Conservation (phyloP, 2,888 invertebrate species). For the Aspidapion aeneum region DNA sequence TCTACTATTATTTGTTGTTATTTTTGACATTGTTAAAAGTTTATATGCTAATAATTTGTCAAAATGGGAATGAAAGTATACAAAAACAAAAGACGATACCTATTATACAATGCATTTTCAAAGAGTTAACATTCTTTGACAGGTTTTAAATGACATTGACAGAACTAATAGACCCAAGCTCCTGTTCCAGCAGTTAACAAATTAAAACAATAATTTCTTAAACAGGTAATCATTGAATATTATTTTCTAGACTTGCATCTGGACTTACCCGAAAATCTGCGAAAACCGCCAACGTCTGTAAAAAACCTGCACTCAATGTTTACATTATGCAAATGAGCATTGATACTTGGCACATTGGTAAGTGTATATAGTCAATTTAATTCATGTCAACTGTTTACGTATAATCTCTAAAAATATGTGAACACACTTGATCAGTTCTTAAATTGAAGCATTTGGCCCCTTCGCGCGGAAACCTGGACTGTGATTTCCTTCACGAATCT, state of each 20-base stretch:
- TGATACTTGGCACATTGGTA: slow-evolving; percentile 20
- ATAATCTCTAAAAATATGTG: slow-evolving; percentile 14
- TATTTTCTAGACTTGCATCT: background rate
- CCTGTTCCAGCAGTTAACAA: too few relatives aligned
- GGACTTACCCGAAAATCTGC: background rate
- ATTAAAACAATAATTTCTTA: too few relatives aligned
- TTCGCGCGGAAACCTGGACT: background rate
- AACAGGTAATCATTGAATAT: background rate
- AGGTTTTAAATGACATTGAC: too few relatives aligned
- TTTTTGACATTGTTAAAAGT: too few relatives aligned
- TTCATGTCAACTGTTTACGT: slow-evolving; percentile 1
- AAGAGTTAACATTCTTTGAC: too few relatives aligned
- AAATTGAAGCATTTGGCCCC: slow-evolving; percentile 31
- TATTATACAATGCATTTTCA: too few relatives aligned
- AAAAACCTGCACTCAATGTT: slow-evolving; percentile 21
- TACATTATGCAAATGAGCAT: slow-evolving; percentile 28
- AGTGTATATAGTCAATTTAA: background rate
- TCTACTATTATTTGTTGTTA: too few relatives aligned
- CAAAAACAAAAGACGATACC: too few relatives aligned
- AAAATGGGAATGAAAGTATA: too few relatives aligned
- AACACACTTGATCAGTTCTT: slow-evolving; percentile 17
- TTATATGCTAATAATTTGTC: too few relatives aligned
- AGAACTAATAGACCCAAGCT: too few relatives aligned
- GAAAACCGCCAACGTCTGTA: background rate
- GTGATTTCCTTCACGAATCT: slow-evolving; percentile 24